Evolutionary conservation across 2,888 invertebrate species (phyloP).

Genomic region (Erebia ligea): DNA sequence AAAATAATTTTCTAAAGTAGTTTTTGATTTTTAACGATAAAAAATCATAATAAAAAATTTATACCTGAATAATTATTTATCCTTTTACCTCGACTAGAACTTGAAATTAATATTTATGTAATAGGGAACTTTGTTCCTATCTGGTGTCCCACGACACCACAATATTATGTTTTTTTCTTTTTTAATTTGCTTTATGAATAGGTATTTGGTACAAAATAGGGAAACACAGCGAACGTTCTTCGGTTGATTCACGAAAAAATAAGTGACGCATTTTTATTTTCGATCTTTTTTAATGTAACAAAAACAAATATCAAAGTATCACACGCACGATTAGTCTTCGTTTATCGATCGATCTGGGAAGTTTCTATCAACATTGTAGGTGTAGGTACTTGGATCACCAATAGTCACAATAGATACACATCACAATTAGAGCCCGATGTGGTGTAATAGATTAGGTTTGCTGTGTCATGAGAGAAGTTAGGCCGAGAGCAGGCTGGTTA

Average conservation of each 20-base stretch:
- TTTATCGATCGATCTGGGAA: slow-evolving; percentile 4
- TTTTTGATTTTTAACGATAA: no score
- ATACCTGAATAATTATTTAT: no score
- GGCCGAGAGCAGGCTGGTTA: background rate
- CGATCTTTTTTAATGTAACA: background rate
- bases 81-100: no score
- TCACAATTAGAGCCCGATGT: slow-evolving; percentile 10
- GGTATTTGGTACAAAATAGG: no score
- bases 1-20: no score
- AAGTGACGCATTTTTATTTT: background rate
- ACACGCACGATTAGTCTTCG: slow-evolving; percentile 6
- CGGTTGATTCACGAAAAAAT: background rate
- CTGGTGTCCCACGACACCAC: no score
- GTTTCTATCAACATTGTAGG: slow-evolving; percentile 4
- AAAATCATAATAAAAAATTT: no score
- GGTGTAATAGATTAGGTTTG: background rate
- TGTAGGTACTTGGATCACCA: background rate
- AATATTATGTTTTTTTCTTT: no score
- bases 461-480: background rate
- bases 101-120: no score
- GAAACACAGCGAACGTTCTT: background rate
- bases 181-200: no score
- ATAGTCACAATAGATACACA: slow-evolving; percentile 1
- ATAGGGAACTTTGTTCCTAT: no score
- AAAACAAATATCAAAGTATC: background rate